A percentile compares a stretch with the other conserved stretches of the same genome.
Conservation (phyloP, 2,888 invertebrate species). For the Acanthococcus lagerstroemiae region DNA sequence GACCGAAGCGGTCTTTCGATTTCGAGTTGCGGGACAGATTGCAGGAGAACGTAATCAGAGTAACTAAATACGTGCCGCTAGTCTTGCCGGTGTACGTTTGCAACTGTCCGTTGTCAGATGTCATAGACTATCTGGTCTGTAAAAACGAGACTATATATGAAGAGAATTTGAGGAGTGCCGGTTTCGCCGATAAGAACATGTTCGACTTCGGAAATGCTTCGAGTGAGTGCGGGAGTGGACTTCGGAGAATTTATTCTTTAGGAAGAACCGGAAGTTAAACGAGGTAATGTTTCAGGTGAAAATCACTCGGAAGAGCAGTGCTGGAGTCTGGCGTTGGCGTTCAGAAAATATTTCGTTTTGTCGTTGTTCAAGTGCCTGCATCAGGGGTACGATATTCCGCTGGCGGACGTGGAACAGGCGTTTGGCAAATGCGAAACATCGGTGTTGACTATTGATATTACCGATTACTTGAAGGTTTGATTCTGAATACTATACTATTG, state of each 20-base stretch:
- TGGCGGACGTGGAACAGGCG: constrained; percentile 56
- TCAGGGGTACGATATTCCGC: constrained; percentile 48
- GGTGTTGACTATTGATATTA: constrained; percentile 56
- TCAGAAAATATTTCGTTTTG: constrained; percentile 51
- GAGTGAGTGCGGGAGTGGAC: too few relatives aligned
- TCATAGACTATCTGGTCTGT: constrained; percentile 49
- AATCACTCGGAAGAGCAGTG: constrained; percentile 43
- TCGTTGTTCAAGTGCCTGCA: constrained; percentile 54
- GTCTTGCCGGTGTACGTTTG: constrained; percentile 56
- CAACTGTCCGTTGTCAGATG: constrained; percentile 51
- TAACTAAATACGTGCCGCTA: constrained; percentile 38
- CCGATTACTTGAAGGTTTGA: constrained; percentile 50
- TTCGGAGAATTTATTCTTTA: neutral
- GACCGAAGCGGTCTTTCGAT: constrained; percentile 31
- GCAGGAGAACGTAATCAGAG: constrained; percentile 12
- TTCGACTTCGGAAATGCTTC: too few relatives aligned
- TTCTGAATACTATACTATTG: neutral
- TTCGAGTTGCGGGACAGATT: constrained; percentile 16
- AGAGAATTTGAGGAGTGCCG: neutral
- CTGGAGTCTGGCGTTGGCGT: constrained; percentile 47
- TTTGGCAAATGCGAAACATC: constrained; percentile 61
- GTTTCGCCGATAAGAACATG: too few relatives aligned
- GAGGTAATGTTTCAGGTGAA: neutral
- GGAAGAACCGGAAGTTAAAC: neutral
- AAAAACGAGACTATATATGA: constrained; percentile 38